These are phyloP conservation scores for Oreonectes daqikongensis DNA, from an alignment of 2,797 vertebrate species.

Conservation along the genomic window DNA sequence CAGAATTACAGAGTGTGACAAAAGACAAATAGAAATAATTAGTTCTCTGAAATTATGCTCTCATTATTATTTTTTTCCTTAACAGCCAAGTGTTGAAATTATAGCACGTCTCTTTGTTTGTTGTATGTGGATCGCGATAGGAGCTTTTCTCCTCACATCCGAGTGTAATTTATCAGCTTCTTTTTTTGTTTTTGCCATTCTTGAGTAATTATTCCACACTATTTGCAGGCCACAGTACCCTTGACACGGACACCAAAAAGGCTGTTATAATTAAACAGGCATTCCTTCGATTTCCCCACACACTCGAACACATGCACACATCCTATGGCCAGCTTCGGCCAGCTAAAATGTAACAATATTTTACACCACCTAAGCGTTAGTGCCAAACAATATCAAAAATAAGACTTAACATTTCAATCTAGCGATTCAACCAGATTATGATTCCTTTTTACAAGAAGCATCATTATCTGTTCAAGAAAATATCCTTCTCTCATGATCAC, in stretches of 20 bases:
- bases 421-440: slow-evolving; percentile 74
- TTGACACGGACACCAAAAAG: slow-evolving; percentile 77
- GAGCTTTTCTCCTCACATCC: slow-evolving; percentile 54
- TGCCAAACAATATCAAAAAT: no score
- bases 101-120: slow-evolving; percentile 43
- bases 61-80: slow-evolving; percentile 86
- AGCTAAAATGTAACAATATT: no score
- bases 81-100: slow-evolving; percentile 84
- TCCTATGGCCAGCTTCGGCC: slow-evolving; percentile 48
- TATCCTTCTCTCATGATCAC: slow-evolving; percentile 67
- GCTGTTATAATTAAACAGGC: slow-evolving; percentile 78
- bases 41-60: slow-evolving; percentile 99
- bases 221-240: slow-evolving; percentile 70
- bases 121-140: slow-evolving; percentile 67
- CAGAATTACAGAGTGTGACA: slow-evolving; percentile 99
- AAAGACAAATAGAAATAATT: slow-evolving; percentile 99
- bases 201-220: slow-evolving; percentile 79
- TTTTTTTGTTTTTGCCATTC: slow-evolving; percentile 74
- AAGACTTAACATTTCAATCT: no score
- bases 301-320: neutral
- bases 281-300: slow-evolving; percentile 51
- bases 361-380: no score
- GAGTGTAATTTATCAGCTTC: slow-evolving; percentile 79
- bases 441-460: slow-evolving; percentile 44
- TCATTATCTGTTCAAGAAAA: slow-evolving; percentile 43